Base-by-base conservation (phyloP, 2,888 invertebrate genomes). In the Coenonympha glycerion region DNA sequence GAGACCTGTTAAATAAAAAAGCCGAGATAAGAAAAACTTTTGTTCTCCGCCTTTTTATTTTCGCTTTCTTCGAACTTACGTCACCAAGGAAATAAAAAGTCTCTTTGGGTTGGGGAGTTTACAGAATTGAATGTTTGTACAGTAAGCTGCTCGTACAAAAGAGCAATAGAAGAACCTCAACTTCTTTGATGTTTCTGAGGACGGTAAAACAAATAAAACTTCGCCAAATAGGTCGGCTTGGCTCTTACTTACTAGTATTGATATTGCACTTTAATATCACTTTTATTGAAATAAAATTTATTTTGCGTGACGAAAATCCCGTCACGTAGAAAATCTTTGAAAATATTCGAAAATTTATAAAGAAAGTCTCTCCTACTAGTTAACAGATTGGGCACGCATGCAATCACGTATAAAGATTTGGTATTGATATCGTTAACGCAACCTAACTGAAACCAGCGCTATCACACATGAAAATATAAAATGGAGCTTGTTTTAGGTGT, bases 31-130 rank as follows among this genome's bases (percentile, higher is more conserved):
- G 49, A 30, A 21, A 18, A 53, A 42, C 42, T 42, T 45, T 28
- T 49, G 41, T 45, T 45, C 22, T 26, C 24, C 26, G 6, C 21
- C 28, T 13, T 46, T 46, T 42, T 46, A 53, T 47, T 18, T 45
- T 49, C 34, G 28, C 40, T 47, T 46, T 34, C 28, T 41, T 52
- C 22, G 48, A 46, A 46, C 48, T 49, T 33, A 40, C 39, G 30
- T 51, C 36, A 46, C 49, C 46, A 52, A 52, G 46, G 48, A 49
- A 42, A 37, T 47, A 40, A 51, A 42, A 52, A 52, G 37, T 15
- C 30, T 34, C 28, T 47, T 26, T 15, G 21, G 41, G 21, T 44
- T 36, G 36, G 36, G 15, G 30, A 42, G 42, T 42, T 42, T 30
- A 49, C 9, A 11, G 36, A 49, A 42, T 37, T 49, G 21, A 49